Conservation (phyloP, 1,140 invertebrate genomes). For the Drosophila biarmipes region DNA sequence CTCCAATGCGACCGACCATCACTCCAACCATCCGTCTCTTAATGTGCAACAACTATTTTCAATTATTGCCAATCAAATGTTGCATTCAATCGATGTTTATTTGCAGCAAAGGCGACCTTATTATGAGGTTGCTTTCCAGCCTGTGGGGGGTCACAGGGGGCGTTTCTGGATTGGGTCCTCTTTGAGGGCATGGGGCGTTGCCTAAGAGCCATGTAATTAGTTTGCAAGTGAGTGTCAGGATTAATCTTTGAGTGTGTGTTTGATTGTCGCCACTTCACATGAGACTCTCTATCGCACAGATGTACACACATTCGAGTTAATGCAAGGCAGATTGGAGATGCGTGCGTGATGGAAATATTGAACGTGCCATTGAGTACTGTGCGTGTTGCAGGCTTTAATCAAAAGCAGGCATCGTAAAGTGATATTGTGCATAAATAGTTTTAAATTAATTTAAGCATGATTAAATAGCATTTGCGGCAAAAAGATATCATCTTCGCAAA, state of each 20-base stretch:
- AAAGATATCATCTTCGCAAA: background rate
- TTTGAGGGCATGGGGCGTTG: constrained; percentile 43
- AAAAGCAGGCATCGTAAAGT: background rate
- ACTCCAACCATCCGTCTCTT: constrained; percentile 32
- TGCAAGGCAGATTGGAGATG: constrained; percentile 28
- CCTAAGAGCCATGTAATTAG: constrained; percentile 82
- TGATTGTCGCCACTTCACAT: constrained; percentile 76
- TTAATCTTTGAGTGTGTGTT: constrained; percentile 83
- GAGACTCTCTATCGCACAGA: constrained; percentile 21
- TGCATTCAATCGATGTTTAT: constrained; percentile 83
- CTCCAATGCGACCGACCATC: background rate
- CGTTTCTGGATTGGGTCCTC: background rate
- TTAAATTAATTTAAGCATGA: background rate
- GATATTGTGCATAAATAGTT: background rate
- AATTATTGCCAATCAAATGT: constrained; percentile 84
- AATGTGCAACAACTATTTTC: constrained; percentile 82
- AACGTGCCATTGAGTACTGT: background rate
- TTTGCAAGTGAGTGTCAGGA: constrained; percentile 82
- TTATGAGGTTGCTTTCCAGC: constrained; percentile 44
- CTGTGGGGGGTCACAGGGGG: background rate
- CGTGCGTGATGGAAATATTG: constrained; percentile 3
- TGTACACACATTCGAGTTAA: constrained; percentile 45
- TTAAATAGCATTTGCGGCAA: background rate
- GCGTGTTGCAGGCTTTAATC: background rate
- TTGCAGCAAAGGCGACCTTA: constrained; percentile 53